Conservation (phyloP, 2,797 vertebrate genomes). For the Trichosurus vulpecula region DNA sequence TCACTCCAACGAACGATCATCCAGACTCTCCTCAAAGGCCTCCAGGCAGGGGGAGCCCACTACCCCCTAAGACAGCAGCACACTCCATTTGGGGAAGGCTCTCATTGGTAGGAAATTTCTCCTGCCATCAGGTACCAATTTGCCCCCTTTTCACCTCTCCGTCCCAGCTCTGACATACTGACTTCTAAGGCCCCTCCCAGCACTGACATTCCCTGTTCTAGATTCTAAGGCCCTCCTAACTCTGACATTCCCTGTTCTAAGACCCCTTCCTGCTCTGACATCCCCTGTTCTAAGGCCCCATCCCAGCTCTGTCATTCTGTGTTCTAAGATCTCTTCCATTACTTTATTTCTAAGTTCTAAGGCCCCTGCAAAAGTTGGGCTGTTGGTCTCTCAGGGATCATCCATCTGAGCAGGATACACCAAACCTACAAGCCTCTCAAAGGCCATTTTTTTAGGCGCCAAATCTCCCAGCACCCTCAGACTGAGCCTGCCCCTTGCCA, state of each 20-base stretch:
- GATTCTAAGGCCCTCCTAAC: too few relatives aligned
- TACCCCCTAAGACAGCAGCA: background rate
- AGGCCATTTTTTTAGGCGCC: background rate
- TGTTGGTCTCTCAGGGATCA: background rate
- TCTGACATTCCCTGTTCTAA: too few relatives aligned
- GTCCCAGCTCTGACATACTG: background rate
- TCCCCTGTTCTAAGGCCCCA: background rate
- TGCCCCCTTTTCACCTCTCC: background rate
- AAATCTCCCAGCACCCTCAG: background rate
- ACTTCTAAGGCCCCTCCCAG: too few relatives aligned
- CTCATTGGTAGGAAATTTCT: background rate
- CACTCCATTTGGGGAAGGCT: background rate
- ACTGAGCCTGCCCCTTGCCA: slow-evolving; percentile 1
- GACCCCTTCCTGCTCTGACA: too few relatives aligned
- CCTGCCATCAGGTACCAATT: background rate
- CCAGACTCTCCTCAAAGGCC: background rate
- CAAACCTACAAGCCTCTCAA: background rate
- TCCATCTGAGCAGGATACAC: background rate
- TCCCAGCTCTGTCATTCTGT: background rate
- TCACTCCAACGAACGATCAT: background rate
- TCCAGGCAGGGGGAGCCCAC: background rate
- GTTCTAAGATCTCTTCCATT: background rate
- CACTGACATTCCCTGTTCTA: too few relatives aligned
- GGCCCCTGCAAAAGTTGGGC: background rate
- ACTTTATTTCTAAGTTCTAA: background rate